Percentiles rank a stretch among this genome's conserved stretches.
Conservation (phyloP, 2,797 vertebrate species). For the Periophthalmus magnuspinnatus region DNA sequence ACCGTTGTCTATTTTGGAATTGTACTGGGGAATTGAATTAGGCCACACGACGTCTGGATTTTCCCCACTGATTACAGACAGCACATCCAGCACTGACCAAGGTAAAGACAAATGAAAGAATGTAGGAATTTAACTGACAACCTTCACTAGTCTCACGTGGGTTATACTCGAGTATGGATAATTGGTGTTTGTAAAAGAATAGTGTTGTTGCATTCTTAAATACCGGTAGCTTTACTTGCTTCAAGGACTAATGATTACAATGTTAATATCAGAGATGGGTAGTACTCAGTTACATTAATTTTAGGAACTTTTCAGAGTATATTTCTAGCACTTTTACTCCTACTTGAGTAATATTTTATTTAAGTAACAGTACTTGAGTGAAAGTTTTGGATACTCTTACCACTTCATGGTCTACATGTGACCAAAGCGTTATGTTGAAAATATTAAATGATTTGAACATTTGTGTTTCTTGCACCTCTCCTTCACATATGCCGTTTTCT, state of each 20-base stretch:
- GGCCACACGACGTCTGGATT: conserved; percentile 63
- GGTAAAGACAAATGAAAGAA: background rate
- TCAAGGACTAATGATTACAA: background rate
- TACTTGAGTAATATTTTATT: no score
- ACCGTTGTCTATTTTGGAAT: conserved; percentile 70
- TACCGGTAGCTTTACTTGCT: background rate
- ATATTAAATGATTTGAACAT: no score
- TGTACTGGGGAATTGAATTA: conserved; percentile 65
- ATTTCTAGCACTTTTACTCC: no score
- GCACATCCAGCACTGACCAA: conserved; percentile 21
- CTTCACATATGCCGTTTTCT: no score
- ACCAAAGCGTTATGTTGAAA: no score
- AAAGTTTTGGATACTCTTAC: no score
- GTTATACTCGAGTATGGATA: background rate
- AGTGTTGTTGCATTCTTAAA: background rate
- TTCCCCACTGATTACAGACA: conserved; percentile 48
- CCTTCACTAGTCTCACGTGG: background rate
- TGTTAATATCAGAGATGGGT: no score
- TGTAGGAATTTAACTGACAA: background rate
- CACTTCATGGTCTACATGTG: no score
- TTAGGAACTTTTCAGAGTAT: no score
- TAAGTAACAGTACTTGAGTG: no score
- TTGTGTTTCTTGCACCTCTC: no score
- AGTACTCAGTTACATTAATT: no score
- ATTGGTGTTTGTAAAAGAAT: background rate